phyloP scores from a whole-genome alignment of 2,113 vertebrate species.

The Leiothrix lutea region DNA sequence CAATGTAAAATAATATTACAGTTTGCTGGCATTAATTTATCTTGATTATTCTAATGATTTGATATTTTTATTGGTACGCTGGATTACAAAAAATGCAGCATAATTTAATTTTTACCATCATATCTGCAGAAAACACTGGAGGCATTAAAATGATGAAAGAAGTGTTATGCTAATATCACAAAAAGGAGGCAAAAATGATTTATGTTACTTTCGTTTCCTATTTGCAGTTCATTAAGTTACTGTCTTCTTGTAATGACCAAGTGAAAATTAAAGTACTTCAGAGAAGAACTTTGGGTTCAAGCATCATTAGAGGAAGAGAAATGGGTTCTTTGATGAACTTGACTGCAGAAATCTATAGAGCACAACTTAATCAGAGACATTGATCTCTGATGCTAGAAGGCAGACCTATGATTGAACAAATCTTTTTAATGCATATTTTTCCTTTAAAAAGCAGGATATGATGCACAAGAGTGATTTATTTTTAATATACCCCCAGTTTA shows the following conservation, averaged over 20 bases:
- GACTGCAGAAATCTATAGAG: conserved; percentile 81
- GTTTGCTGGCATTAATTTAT: conserved; percentile 60
- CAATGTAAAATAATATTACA: conserved; percentile 52
- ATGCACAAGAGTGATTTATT: conserved; percentile 62
- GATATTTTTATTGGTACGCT: conserved; percentile 64
- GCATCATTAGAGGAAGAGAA: conserved; percentile 83
- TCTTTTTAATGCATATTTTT: conserved; percentile 67
- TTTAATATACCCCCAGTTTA: conserved; percentile 47
- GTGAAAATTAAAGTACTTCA: conserved; percentile 85
- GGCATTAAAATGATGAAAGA: conserved; percentile 72
- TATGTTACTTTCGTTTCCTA: conserved; percentile 82
- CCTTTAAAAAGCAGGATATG: conserved; percentile 56
- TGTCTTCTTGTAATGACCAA: conserved; percentile 83
- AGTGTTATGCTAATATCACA: conserved; percentile 69
- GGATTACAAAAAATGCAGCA: conserved; percentile 40
- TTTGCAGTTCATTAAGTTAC: conserved; percentile 92
- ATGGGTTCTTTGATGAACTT: conserved; percentile 79
- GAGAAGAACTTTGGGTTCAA: conserved; percentile 81
- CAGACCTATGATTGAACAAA: conserved; percentile 64
- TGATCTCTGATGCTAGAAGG: conserved; percentile 74
- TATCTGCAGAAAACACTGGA: conserved; percentile 61
- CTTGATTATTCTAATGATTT: conserved; percentile 71
- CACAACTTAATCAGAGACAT: conserved; percentile 81
- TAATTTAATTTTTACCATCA: conserved; percentile 70
- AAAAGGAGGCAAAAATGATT: conserved; percentile 80